phyloP scores from a whole-genome alignment of 2,888 invertebrate genomes.

The Sicus ferrugineus region DNA sequence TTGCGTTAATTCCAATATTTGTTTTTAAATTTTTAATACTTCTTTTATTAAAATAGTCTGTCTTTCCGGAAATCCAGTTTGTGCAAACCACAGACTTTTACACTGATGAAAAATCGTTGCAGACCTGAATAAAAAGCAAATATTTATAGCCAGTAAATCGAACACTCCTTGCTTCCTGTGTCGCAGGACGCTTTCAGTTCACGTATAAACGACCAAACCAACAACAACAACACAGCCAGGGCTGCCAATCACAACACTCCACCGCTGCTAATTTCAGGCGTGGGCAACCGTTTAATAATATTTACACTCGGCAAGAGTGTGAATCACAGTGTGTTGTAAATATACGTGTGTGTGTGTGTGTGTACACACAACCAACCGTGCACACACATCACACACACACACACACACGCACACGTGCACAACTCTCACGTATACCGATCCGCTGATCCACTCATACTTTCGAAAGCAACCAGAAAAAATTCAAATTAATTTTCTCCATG shows the following conservation, averaged over 20 bases:
- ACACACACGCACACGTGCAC: conserved; percentile 5
- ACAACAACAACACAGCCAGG: not conserved
- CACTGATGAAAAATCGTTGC: too few relatives aligned
- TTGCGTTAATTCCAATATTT: too few relatives aligned
- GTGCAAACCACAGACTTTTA: too few relatives aligned
- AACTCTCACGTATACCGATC: not conserved
- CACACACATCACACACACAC: conserved; percentile 17
- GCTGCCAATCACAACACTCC: conserved; percentile 7
- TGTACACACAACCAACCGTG: not conserved
- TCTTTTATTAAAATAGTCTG: too few relatives aligned
- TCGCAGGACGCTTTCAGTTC: too few relatives aligned
- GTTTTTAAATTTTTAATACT: too few relatives aligned
- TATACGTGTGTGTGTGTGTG: not conserved
- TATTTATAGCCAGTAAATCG: too few relatives aligned
- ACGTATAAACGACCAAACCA: not conserved
- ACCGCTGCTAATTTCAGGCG: conserved; percentile 17
- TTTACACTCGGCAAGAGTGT: conserved; percentile 10
- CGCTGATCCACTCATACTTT: not conserved
- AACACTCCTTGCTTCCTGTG: too few relatives aligned
- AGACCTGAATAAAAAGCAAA: too few relatives aligned
- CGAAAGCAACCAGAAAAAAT: not conserved
- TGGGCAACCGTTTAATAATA: conserved; percentile 29
- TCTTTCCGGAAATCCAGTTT: too few relatives aligned
- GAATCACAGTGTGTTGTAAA: not conserved
- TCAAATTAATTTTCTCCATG: too few relatives aligned